These are phyloP conservation scores for Todiramphus chloris DNA, from an alignment of 2,113 vertebrate genomes.

Conservation along the genomic window DNA sequence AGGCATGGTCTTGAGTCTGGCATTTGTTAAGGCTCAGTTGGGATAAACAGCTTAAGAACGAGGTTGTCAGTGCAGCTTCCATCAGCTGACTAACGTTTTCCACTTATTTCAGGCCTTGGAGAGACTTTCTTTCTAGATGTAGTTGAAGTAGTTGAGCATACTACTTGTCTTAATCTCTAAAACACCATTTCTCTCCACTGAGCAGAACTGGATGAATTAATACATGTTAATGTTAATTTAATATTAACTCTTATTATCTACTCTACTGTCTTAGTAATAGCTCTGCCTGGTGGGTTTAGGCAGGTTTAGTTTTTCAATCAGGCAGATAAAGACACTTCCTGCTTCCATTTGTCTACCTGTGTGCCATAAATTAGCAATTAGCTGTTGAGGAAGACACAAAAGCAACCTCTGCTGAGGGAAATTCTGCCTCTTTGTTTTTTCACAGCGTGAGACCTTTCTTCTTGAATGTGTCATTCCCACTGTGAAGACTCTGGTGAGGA, in stretches of 20 bases:
- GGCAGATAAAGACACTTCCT: background rate
- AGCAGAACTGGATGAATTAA: background rate
- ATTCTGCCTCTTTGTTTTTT: background rate
- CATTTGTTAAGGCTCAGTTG: background rate
- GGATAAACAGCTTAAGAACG: background rate
- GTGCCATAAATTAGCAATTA: background rate
- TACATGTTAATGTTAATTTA: background rate
- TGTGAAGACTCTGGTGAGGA: background rate
- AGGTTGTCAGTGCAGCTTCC: background rate
- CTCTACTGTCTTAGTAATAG: no score
- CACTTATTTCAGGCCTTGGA: background rate
- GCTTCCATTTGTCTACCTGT: background rate
- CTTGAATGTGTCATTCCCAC: background rate
- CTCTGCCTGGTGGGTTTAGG: background rate
- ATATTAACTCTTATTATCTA: background rate
- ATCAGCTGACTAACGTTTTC: background rate
- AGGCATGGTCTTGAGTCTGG: background rate
- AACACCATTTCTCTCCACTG: background rate
- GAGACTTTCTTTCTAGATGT: background rate
- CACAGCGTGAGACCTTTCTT: background rate
- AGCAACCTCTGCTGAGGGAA: background rate
- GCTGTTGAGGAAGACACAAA: background rate
- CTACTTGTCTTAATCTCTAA: background rate
- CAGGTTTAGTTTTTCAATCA: background rate
- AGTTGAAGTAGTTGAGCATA: background rate